Evolutionary conservation across 1,140 invertebrate genomes (phyloP).

Genomic region (Dendroctonus valens): DNA sequence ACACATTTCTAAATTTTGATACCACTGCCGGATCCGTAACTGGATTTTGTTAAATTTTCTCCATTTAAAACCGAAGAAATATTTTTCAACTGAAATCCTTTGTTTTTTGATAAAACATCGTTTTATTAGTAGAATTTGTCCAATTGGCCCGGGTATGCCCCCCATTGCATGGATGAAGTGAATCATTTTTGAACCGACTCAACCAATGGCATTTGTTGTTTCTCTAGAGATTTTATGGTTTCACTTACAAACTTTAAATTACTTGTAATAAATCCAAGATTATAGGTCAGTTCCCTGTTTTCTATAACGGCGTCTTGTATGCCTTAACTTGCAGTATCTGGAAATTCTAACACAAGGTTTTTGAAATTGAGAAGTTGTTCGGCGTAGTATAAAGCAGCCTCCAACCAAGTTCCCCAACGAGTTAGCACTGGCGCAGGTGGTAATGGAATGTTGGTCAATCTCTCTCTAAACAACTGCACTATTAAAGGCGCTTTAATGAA

Average conservation of each 20-base stretch:
- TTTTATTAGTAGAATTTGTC: slow-evolving; percentile 1
- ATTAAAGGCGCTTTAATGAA: no score
- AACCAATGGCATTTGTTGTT: slow-evolving; percentile 6
- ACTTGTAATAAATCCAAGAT: not conserved
- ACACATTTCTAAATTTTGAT: slow-evolving; percentile 4
- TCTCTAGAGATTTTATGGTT: slow-evolving; percentile 2
- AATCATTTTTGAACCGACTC: slow-evolving; percentile 6
- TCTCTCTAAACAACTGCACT: slow-evolving; percentile 6
- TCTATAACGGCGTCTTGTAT: not conserved
- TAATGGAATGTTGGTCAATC: not conserved
- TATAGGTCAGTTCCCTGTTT: not conserved
- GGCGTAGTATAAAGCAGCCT: slow-evolving; percentile 45
- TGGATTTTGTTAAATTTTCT: no score
- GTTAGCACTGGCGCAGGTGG: slow-evolving; percentile 49
- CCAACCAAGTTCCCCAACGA: slow-evolving; percentile 51
- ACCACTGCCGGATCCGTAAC: not conserved
- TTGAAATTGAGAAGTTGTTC: slow-evolving; percentile 37
- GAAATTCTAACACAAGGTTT: slow-evolving; percentile 1
- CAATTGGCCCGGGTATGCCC: no score
- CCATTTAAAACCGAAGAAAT: not conserved
- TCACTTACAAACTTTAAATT: not conserved
- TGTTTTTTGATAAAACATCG: not conserved
- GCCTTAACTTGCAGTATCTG: not conserved
- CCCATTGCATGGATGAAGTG: not conserved
- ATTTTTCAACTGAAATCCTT: not conserved